A percentile compares a stretch with the other conserved stretches of the same genome.
phyloP scores from a whole-genome alignment of 1,140 invertebrate genomes.

The Metaphire vulgaris region DNA sequence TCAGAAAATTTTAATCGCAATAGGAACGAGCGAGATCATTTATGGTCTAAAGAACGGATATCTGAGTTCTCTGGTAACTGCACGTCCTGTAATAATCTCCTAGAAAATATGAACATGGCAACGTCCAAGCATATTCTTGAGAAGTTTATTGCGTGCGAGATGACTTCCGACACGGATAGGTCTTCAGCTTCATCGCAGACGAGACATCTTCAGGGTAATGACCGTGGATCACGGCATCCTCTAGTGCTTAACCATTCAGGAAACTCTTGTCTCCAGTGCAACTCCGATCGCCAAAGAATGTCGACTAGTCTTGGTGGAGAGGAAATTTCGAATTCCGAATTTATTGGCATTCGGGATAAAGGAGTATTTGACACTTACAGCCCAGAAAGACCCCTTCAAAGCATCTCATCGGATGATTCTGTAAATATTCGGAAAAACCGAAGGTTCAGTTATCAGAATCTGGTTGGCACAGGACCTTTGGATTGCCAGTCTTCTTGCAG shows the following conservation, averaged over 20 bases:
- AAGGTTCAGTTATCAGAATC: background rate
- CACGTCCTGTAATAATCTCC: background rate
- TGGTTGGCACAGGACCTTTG: background rate
- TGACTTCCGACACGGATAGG: background rate
- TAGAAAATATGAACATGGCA: background rate
- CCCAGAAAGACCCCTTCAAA: too few species aligned
- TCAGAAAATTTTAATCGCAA: background rate
- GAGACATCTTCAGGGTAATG: too few species aligned
- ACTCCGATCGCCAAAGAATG: background rate
- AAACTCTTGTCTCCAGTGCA: background rate
- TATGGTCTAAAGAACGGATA: too few species aligned
- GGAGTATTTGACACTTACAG: background rate
- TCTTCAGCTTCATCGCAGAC: too few species aligned
- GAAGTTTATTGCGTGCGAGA: background rate
- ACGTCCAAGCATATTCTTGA: background rate
- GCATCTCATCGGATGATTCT: too few species aligned
- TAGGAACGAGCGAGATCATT: background rate
- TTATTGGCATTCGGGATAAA: background rate
- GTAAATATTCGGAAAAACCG: background rate
- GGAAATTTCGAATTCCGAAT: background rate
- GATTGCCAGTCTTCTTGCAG: background rate
- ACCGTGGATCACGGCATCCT: too few species aligned
- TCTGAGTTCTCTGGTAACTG: background rate
- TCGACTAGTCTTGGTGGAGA: background rate
- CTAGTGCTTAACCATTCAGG: background rate